phyloP scores from a whole-genome alignment of 2,113 vertebrate genomes.

The Vidua macroura region DNA sequence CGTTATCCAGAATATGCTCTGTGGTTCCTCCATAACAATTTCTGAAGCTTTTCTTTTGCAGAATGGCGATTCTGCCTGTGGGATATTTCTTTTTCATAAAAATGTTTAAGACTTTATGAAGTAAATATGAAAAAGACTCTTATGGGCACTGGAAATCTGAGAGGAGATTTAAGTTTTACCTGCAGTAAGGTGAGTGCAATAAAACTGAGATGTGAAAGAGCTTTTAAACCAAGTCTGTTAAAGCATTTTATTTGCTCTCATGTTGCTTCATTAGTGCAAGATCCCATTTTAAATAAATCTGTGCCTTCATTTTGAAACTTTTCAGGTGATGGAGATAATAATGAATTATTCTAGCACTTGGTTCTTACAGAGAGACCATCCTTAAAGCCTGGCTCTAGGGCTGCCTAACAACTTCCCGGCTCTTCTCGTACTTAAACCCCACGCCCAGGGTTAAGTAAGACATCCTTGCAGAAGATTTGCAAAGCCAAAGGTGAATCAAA shows the following conservation, averaged over 20 bases:
- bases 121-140: background rate
- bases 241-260: background rate
- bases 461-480: background rate
- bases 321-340: background rate
- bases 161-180: background rate
- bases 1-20: background rate
- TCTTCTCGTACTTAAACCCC: rapidly evolving
- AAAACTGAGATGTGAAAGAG: background rate
- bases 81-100: background rate
- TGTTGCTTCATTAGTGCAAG: background rate
- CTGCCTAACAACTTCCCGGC: too few species aligned
- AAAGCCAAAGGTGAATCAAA: background rate
- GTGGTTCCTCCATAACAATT: background rate
- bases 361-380: background rate
- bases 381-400: background rate
- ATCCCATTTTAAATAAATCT: background rate
- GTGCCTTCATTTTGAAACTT: background rate
- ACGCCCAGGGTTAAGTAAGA: rapidly evolving
- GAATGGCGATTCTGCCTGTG: background rate
- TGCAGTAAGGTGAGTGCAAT: background rate
- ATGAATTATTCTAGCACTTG: background rate
- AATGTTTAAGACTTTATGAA: background rate
- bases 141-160: background rate
- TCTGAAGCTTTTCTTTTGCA: background rate
- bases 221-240: background rate